Percentiles rank a stretch among this genome's conserved stretches.
These are phyloP conservation scores for Poecilia wingei DNA, from an alignment of 2,797 vertebrate genomes.

Conservation along the genomic window DNA sequence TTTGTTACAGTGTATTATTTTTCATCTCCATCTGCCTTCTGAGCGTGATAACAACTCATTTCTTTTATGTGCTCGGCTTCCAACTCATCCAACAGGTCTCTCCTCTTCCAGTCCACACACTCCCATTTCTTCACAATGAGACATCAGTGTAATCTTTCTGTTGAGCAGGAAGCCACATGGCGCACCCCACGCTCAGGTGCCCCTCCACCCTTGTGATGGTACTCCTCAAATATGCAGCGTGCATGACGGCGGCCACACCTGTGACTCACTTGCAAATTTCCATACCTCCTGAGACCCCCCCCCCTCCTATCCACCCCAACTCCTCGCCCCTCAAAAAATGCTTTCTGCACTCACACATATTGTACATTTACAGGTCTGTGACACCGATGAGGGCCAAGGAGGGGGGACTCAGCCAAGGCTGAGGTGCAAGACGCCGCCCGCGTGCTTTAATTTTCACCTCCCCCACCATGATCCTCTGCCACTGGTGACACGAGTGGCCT, in stretches of 20 bases:
- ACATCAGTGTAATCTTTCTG: slow-evolving; percentile 64
- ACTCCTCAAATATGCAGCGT: slow-evolving; percentile 70
- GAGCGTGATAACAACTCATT: background rate
- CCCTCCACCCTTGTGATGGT: slow-evolving; percentile 63
- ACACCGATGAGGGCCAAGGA: slow-evolving; percentile 45
- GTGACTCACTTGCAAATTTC: slow-evolving; percentile 75
- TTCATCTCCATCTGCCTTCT: background rate
- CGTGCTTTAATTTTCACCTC: slow-evolving; percentile 87
- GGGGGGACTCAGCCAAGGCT: slow-evolving; percentile 58
- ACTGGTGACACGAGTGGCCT: slow-evolving; percentile 67
- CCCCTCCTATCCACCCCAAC: slow-evolving; percentile 27
- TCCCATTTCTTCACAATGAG: slow-evolving; percentile 63
- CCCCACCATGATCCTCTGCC: slow-evolving; percentile 74
- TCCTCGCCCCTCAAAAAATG: slow-evolving; percentile 28
- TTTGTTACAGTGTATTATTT: background rate
- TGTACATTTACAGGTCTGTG: slow-evolving; percentile 33
- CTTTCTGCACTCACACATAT: slow-evolving; percentile 28
- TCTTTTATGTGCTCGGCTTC: slow-evolving; percentile 13
- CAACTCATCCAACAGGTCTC: slow-evolving; percentile 48
- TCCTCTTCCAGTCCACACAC: slow-evolving; percentile 23
- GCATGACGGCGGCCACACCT: slow-evolving; percentile 62
- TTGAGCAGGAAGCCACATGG: slow-evolving; percentile 59
- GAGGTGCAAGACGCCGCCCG: slow-evolving; percentile 85
- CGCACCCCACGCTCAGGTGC: slow-evolving; percentile 35
- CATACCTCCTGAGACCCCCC: slow-evolving; percentile 68